Evolutionary conservation across 2,113 vertebrate genomes (phyloP), one percentile per base, ranked within the genome.

Genomic region (Cyprinodon variegatus): DNA sequence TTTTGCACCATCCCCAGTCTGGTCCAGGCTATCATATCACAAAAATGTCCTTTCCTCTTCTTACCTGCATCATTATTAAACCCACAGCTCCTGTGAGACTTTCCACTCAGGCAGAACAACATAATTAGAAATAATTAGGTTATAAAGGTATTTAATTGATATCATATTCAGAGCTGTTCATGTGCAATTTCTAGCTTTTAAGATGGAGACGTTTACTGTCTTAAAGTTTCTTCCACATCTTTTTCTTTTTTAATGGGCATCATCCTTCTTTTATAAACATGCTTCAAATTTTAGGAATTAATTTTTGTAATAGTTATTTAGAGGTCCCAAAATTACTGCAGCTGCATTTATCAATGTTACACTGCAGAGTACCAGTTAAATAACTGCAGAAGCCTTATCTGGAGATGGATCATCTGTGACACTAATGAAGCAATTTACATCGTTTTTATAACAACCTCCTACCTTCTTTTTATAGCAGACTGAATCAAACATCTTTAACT

Each of bases 1-100:
- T 62, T 77, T 77, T 69, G 76, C 53, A 62, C 7, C 40, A 7
- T 83, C 69, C 61, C 76, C 41, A 11, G 64, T 72, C 65, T 11
- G 61, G n/a, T 65, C 57, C 37, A 29, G n/a, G 75, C 50, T 60
- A 39, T 80, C 70, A 69, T 59, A 64, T 77, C 83, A 72, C 62
- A 63, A 75, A 81, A 82, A 72, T 37, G 36, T 65, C 46, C 64
- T 0, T 7, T 76, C 74, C 68, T 64, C 29, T 36, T 61, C 45
- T 72, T 5, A 14, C 39, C n/a, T 43, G n/a, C 60, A 61, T 77
- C 70, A 1, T 65, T 74, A 36, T 78, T n/a, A 41, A 69, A 53
- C 75, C 46, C 64, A 39, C 11, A 45, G 15, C 48, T 13, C 45
- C 53, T n/a, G 36, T 11, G 2, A 11, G 61, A 50, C 59, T 76